Percentiles rank a stretch among this genome's conserved stretches.
These are phyloP conservation scores for Crotalus helleri DNA, from an alignment of 2,113 vertebrate genomes.

Conservation along the genomic window DNA sequence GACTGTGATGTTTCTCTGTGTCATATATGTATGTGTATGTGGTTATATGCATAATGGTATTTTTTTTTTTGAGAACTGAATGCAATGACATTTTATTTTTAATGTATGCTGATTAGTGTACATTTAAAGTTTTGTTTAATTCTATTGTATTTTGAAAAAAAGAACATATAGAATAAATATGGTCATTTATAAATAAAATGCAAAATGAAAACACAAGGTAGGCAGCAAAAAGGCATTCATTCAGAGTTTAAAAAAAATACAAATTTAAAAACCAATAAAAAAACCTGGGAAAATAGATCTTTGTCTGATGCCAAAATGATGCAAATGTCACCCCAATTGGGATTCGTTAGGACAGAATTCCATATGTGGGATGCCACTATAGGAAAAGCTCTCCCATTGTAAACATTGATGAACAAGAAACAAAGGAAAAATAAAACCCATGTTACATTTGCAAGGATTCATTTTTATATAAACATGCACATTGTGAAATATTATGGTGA, in stretches of 20 bases:
- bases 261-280: background rate
- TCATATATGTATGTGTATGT: no score
- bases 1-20: no score
- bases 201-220: background rate
- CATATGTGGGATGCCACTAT: background rate
- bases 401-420: background rate
- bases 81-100: no score
- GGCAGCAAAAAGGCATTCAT: background rate
- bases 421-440: background rate
- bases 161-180: background rate
- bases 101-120: no score
- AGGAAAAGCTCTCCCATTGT: background rate
- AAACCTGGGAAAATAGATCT: background rate
- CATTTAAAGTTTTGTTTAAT: no score
- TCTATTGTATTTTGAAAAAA: background rate
- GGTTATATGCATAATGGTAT: no score
- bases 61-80: no score
- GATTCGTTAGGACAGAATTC: background rate
- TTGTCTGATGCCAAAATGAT: background rate
- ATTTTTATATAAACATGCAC: background rate
- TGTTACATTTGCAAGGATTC: background rate
- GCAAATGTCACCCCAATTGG: background rate
- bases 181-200: background rate
- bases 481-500: background rate
- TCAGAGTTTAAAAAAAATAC: background rate